A percentile compares a stretch with the other conserved stretches of the same genome.
Evolutionary conservation across 2,797 vertebrate genomes (phyloP).

Genomic region (Melanotaenia parkinsoni): DNA sequence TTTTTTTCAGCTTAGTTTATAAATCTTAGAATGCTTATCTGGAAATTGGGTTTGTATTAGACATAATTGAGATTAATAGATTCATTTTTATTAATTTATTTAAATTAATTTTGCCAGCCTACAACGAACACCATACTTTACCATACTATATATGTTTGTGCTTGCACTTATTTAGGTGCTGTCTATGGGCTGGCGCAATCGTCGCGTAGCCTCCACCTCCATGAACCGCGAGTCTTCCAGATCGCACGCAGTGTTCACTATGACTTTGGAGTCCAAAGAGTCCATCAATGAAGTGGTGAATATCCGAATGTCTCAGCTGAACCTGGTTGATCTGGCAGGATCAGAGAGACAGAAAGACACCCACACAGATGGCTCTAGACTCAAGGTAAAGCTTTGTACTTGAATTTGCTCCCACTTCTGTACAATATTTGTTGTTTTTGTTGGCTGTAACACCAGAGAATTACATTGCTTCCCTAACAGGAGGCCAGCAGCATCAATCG

Average conservation of each 20-base stretch:
- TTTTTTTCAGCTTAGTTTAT: no score
- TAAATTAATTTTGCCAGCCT: background rate
- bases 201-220: conserved; percentile 93
- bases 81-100: no score
- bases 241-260: conserved; percentile 95
- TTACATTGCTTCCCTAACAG: conserved; percentile 67
- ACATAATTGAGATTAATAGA: background rate
- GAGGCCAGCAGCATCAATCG: conserved; percentile 97
- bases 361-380: conserved; percentile 90
- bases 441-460: conserved; percentile 13
- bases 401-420: background rate
- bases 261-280: conserved; percentile 95
- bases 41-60: background rate
- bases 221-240: conserved; percentile 98
- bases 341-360: conserved; percentile 96
- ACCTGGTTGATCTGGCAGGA: conserved; percentile 95
- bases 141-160: background rate
- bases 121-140: background rate
- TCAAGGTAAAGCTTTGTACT: conserved; percentile 84
- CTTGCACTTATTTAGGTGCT: conserved; percentile 82
- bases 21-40: no score
- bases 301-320: conserved; percentile 92
- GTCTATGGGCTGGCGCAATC: conserved; percentile 94
- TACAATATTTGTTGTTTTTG: background rate
- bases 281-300: conserved; percentile 89